Base-by-base conservation (phyloP, 2,113 vertebrate genomes). In the Notarius quadriscutis region DNA sequence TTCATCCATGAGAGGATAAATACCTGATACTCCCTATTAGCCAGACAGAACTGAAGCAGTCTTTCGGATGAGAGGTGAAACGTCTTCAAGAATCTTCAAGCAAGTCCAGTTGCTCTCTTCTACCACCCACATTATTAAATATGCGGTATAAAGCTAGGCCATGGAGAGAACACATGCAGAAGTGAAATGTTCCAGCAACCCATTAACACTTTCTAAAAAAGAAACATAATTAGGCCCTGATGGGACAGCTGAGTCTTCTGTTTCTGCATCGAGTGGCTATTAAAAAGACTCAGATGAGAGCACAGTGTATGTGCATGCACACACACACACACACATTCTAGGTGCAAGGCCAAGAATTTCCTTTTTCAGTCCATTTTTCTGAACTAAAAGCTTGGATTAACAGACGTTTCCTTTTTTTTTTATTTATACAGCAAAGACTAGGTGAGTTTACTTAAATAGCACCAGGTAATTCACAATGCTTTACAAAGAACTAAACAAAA, bases 191-290 rank as follows among this genome's bases (percentile, higher is more conserved):
- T 86, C 84, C 58, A 80, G 74, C 5, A 67, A 86, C 34, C 50
- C 48, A 79, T 86, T 86, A 79, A 63, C 74, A 79, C 75, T 79
- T 86, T 62, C 74, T 77, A 79, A 86, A 86, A 77, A 67, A 41
- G 75, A 80, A 79, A 67, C 75, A 55, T 79, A 79, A 86, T 79
- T 79, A 65, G 60, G 17, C 62, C 60, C 18, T 67, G 75, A 48
- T 75, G 69, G 55, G 69, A 60, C 71, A 72, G 69, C 83, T 74
- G 83, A 60, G 30, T 84, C 71, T 78, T 9, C 58, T 8, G 20
- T 12, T 25, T 86, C 48, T 57, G 75, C 27, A 79, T 53, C 18
- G 63, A 79, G 84, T 25, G 84, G 48, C n/a, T 67, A 79, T 79
- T 79, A 86, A 62, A n/a, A 79, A 51, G 74, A 30, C 10, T 51